These are phyloP conservation scores for Drosophila truncata DNA, from an alignment of 1,140 invertebrate species.

Conservation along the genomic window DNA sequence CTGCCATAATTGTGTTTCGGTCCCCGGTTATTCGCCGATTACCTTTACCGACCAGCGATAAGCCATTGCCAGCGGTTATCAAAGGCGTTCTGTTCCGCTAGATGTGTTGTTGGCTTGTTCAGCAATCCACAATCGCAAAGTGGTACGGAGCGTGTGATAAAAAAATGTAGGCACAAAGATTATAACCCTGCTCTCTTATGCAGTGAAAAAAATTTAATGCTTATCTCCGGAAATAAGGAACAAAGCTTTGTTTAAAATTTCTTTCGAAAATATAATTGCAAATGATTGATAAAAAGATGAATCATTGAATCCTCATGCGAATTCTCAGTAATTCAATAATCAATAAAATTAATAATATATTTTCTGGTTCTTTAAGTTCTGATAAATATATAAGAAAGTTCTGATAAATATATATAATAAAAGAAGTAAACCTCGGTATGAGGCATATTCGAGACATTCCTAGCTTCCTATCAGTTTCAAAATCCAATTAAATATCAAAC, in stretches of 20 bases:
- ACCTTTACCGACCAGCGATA: conserved; percentile 44
- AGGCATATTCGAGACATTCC: not conserved
- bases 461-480: not conserved
- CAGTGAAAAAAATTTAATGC: not conserved
- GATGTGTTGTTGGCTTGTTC: conserved; percentile 42
- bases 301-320: too few relatives aligned
- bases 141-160: conserved; percentile 64
- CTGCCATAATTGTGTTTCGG: conserved; percentile 42
- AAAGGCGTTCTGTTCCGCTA: conserved; percentile 30
- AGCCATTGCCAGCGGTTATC: conserved; percentile 39
- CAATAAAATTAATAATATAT: not conserved
- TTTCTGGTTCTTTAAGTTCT: not conserved
- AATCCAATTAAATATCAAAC: not conserved
- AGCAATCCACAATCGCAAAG: conserved; percentile 66
- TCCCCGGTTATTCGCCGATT: conserved; percentile 51
- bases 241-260: too few relatives aligned
- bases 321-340: too few relatives aligned
- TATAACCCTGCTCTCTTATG: conserved; percentile 32
- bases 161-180: conserved; percentile 68
- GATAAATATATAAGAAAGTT: too few relatives aligned
- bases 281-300: too few relatives aligned
- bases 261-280: too few relatives aligned
- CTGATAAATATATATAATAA: too few relatives aligned
- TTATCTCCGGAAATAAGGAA: too few relatives aligned
- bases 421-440: not conserved